Evolutionary conservation across 2,888 invertebrate genomes (phyloP).

Genomic region (Acronicta leporina): DNA sequence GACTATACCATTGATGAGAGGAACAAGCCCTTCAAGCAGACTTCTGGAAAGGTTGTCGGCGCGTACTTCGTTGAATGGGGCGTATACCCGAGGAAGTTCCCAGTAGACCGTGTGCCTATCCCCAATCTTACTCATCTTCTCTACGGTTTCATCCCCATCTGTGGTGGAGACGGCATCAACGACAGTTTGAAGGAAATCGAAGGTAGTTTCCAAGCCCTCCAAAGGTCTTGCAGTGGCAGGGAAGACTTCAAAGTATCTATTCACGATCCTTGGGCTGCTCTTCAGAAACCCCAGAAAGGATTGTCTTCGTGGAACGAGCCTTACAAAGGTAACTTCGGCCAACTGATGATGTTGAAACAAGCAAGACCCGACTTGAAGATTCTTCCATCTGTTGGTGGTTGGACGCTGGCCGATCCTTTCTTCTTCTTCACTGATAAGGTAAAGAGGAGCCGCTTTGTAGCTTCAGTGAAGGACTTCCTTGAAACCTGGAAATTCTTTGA

Average conservation of each 20-base stretch:
- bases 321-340: slow-evolving; percentile 86
- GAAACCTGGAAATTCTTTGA: slow-evolving; percentile 87
- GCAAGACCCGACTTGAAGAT: slow-evolving; percentile 83
- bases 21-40: slow-evolving; percentile 85
- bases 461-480: slow-evolving; percentile 83
- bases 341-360: slow-evolving; percentile 84
- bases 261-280: slow-evolving; percentile 86
- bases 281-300: slow-evolving; percentile 85
- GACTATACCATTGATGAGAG: slow-evolving; percentile 79
- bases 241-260: slow-evolving; percentile 86
- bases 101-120: slow-evolving; percentile 81
- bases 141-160: slow-evolving; percentile 85
- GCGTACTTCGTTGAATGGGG: slow-evolving; percentile 87
- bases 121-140: slow-evolving; percentile 84
- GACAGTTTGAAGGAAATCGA: slow-evolving; percentile 87
- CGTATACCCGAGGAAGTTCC: slow-evolving; percentile 84
- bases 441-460: slow-evolving; percentile 81
- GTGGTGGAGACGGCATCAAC: slow-evolving; percentile 86
- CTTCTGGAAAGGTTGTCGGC: slow-evolving; percentile 84
- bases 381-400: slow-evolving; percentile 83
- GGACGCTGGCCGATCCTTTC: slow-evolving; percentile 86
- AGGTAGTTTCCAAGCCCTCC: slow-evolving; percentile 85
- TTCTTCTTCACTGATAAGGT: slow-evolving; percentile 81
- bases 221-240: slow-evolving; percentile 84
- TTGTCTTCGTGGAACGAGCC: slow-evolving; percentile 85